Base-by-base conservation (phyloP, 2,888 invertebrate genomes). In the Ommatoiulus sabulosus region DNA sequence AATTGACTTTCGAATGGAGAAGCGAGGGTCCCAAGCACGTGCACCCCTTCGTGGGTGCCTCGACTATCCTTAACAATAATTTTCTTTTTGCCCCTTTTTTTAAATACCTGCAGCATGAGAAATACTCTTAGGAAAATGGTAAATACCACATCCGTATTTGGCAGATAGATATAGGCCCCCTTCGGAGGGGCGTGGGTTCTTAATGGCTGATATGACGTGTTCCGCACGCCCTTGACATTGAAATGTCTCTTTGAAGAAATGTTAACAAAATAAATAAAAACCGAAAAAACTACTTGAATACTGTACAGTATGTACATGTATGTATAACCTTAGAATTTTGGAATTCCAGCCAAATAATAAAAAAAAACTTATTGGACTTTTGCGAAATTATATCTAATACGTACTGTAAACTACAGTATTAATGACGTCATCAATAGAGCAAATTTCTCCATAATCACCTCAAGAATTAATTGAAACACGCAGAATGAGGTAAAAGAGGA, bases 71-170 rank as follows among this genome's bases (percentile, higher is more conserved):
- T 72, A 10, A 20, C 10, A 20, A 20, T 63, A 63, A 63, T 63
- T 72, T 24, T 72, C 4, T 72, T 72, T 35, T 52, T 52, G 52
- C 72, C 24, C 72, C 17, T 57, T 24, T 72, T 20, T 52, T 72
- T 20, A 72, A 72, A 72, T 72, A 72, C 72, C 72, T 72, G 72
- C 24, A 10, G 24, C 72, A 72, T 72, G 72, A 72, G 63, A 57
- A 57, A 15, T 17, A 57, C 57, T 57, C 17, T 57, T 17, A 12
- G 17, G 72, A 24, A 24, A 72, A 72, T 72, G 72, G n/a, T 72
- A 3, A 72, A 72, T 72, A 24, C 20, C 20, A 72, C 24, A 72
- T 72, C 24, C 72, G 24, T 24, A 72, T 24, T 72, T 72, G 72
- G 72, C 24, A 72, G 35, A 35, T 35, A 72, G 72, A 72, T 24